phyloP scores from a whole-genome alignment of 2,888 invertebrate genomes.

The Argyra leucocephala region DNA sequence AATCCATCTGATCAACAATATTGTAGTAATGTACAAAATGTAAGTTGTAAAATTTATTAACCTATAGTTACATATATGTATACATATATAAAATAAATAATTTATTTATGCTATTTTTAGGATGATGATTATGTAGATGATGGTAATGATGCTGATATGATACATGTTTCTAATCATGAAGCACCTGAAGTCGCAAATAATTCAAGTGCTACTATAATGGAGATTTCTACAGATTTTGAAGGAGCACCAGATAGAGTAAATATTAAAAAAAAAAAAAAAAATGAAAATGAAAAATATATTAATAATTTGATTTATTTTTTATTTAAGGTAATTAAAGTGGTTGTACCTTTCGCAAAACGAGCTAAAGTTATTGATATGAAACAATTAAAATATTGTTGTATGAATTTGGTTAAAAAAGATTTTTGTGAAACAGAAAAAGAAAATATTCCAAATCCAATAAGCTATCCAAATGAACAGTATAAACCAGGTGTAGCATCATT shows the following conservation, averaged over 20 bases:
- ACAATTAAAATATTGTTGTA: slow-evolving; percentile 66
- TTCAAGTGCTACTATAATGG: slow-evolving; percentile 34
- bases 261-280: background rate
- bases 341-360: slow-evolving; percentile 68
- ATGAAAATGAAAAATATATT: background rate
- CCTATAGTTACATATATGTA: too few species aligned
- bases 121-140: slow-evolving; percentile 30
- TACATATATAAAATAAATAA: background rate
- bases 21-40: slow-evolving; percentile 39
- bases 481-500: slow-evolving; percentile 47
- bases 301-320: slow-evolving; percentile 8
- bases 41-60: slow-evolving; percentile 23
- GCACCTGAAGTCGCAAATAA: slow-evolving; percentile 27
- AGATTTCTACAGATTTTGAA: slow-evolving; percentile 51
- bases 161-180: slow-evolving; percentile 27
- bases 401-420: slow-evolving; percentile 50
- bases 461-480: slow-evolving; percentile 32
- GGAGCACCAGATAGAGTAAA: slow-evolving; percentile 52
- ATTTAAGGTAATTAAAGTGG: slow-evolving; percentile 56
- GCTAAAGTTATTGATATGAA: slow-evolving; percentile 84
- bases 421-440: slow-evolving; percentile 24
- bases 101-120: background rate
- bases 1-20: slow-evolving; percentile 49
- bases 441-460: slow-evolving; percentile 27
- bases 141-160: slow-evolving; percentile 38